A percentile compares a stretch with the other conserved stretches of the same genome.
Conservation (phyloP, 2,797 vertebrate genomes). For the Loriculus beryllinus region DNA sequence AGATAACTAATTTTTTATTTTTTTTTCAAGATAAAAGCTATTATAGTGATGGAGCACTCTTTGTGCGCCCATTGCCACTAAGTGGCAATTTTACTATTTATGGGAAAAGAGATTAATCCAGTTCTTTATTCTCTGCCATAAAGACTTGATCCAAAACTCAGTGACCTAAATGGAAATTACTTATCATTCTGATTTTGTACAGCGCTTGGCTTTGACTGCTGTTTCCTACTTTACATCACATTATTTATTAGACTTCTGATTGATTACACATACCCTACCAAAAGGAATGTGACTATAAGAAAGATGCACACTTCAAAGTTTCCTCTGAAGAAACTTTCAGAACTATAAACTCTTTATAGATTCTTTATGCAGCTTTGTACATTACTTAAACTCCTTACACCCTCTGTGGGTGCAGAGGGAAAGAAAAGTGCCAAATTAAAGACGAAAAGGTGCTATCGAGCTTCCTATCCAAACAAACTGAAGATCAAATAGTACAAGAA, state of each 20-base stretch:
- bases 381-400: not conserved
- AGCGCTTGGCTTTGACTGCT: not conserved
- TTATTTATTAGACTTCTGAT: not conserved
- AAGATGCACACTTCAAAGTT: not conserved
- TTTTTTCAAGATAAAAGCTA: not conserved
- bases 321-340: not conserved
- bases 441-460: not conserved
- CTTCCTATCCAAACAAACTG: not conserved
- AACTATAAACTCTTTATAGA: not conserved
- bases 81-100: not conserved
- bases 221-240: not conserved
- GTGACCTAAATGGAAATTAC: not conserved
- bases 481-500: not conserved
- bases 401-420: not conserved
- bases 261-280: not conserved
- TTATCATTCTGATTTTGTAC: not conserved
- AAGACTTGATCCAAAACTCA: not conserved
- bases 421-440: not conserved
- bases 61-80: not conserved
- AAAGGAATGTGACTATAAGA: not conserved
- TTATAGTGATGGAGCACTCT: not conserved
- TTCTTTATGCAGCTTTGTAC: not conserved
- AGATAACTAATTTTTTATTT: not conserved
- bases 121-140: not conserved
- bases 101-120: not conserved